Percentiles rank a stretch among this genome's conserved stretches.
phyloP scores from a whole-genome alignment of 1,140 invertebrate species.

The Musca domestica region DNA sequence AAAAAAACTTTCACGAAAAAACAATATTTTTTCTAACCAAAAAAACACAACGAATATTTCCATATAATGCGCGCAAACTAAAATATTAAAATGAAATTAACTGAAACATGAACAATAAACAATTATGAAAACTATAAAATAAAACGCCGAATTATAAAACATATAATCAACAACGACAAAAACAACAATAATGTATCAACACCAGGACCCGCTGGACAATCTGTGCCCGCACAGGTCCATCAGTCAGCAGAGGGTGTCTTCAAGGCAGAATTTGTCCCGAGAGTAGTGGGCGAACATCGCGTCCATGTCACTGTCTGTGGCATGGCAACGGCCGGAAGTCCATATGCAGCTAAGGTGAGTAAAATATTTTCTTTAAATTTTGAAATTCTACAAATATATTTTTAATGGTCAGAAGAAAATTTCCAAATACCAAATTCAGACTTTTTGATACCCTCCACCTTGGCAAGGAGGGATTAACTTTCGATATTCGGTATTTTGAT shows the following conservation, averaged over 20 bases:
- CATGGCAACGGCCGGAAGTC: slow-evolving; percentile 78
- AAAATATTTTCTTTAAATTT: background rate
- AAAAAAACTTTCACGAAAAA: slow-evolving; percentile 10
- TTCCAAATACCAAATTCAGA: too few relatives aligned
- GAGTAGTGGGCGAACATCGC: slow-evolving; percentile 85
- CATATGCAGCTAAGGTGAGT: slow-evolving; percentile 81
- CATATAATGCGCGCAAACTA: background rate
- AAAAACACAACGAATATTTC: slow-evolving; percentile 1
- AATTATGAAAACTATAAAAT: slow-evolving; percentile 9
- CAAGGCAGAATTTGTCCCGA: slow-evolving; percentile 82
- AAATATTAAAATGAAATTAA: slow-evolving; percentile 7
- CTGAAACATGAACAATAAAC: slow-evolving; percentile 26
- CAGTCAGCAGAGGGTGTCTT: slow-evolving; percentile 75
- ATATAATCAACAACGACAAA: slow-evolving; percentile 28
- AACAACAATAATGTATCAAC: slow-evolving; percentile 24
- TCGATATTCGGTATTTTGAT: too few relatives aligned
- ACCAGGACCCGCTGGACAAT: slow-evolving; percentile 77
- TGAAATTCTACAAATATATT: too few relatives aligned
- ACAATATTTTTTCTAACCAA: background rate
- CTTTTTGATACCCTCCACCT: too few relatives aligned
- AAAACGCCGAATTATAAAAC: slow-evolving; percentile 35
- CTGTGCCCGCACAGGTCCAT: slow-evolving; percentile 82
- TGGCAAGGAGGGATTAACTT: too few relatives aligned
- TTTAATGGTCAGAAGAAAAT: too few relatives aligned
- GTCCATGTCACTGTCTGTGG: slow-evolving; percentile 80